Conservation (phyloP, 1,140 invertebrate genomes). For the Drosophila lowei region DNA sequence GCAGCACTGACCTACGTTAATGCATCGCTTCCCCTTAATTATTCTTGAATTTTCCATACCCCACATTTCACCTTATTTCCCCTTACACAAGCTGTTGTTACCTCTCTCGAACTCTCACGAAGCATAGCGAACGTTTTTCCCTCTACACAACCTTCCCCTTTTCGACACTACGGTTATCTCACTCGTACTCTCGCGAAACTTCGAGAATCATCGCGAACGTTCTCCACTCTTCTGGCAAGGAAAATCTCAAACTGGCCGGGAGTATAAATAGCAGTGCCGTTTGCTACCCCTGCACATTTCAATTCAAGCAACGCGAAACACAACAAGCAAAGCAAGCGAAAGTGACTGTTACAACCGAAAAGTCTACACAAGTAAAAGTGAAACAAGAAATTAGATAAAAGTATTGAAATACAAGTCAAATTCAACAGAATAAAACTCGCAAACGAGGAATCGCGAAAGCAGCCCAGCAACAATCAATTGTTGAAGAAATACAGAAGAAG, state of each 20-base stretch:
- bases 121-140: constrained; percentile 87
- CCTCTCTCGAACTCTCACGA: constrained; percentile 10
- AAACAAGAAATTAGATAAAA: constrained; percentile 1
- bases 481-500: constrained; percentile 36
- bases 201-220: constrained; percentile 3
- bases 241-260: constrained; percentile 23
- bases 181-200: constrained; percentile 1
- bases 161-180: background rate
- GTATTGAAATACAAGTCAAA: background rate
- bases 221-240: constrained; percentile 30
- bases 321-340: constrained; percentile 18
- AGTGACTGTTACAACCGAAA: background rate
- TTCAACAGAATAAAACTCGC: background rate
- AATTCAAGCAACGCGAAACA: constrained; percentile 27
- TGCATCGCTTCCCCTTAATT: no score
- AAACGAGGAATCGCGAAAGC: background rate
- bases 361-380: background rate
- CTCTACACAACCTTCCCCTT: constrained; percentile 89
- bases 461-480: background rate
- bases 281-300: constrained; percentile 38
- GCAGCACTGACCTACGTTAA: no score
- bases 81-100: background rate
- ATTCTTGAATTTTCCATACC: constrained; percentile 64
- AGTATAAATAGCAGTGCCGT: constrained; percentile 52
- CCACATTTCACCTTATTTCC: constrained; percentile 2